Evolutionary conservation across 2,888 invertebrate genomes (phyloP).

Genomic region (Meteorus cinctellus): DNA sequence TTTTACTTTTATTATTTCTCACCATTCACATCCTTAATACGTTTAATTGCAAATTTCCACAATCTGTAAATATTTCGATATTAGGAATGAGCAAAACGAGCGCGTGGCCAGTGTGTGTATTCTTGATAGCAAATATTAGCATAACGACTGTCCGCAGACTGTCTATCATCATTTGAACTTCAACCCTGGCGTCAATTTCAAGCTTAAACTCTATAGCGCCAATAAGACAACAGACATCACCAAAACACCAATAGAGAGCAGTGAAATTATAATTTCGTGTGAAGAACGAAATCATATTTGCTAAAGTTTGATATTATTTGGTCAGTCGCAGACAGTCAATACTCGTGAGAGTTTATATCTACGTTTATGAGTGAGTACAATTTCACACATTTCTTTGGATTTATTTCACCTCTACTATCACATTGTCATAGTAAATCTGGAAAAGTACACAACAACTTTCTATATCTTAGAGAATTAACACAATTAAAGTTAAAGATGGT

Average conservation of each 20-base stretch:
- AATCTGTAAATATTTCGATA: not conserved
- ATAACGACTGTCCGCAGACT: conserved; percentile 48
- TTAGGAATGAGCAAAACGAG: not conserved
- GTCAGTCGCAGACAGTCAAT: not conserved
- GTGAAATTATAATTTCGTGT: conserved; percentile 11
- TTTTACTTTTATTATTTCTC: not conserved
- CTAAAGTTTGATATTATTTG: not conserved
- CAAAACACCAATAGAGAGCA: conserved; percentile 26
- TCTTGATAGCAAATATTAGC: conserved; percentile 65
- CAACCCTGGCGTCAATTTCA: conserved; percentile 54
- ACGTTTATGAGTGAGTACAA: not conserved
- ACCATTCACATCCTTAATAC: not conserved
- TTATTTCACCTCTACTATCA: not conserved
- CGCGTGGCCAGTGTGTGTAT: conserved; percentile 31
- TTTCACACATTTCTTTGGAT: not conserved
- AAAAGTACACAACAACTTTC: not conserved
- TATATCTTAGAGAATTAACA: not conserved
- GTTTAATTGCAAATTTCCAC: not conserved
- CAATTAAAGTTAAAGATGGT: conserved; percentile 72
- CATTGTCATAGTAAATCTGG: not conserved
- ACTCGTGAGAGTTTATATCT: not conserved
- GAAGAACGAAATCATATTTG: not conserved
- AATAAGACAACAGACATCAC: conserved; percentile 26
- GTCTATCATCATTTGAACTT: conserved; percentile 61
- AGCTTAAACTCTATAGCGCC: conserved; percentile 36